phyloP scores from a whole-genome alignment of 2,113 vertebrate species.

The Ifrita kowaldi region DNA sequence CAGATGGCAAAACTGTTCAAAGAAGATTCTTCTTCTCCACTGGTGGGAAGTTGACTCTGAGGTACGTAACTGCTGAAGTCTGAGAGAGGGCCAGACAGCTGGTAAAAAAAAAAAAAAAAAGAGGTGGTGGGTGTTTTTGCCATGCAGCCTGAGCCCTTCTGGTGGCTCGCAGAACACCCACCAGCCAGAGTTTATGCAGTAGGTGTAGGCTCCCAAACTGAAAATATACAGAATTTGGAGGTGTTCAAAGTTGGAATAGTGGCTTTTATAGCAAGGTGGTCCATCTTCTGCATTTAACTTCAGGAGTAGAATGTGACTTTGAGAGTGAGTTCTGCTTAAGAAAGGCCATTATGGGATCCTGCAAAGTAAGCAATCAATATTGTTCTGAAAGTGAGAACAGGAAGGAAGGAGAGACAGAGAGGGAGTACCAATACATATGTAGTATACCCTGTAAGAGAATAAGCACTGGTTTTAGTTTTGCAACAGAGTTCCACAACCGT shows the following conservation, averaged over 20 bases:
- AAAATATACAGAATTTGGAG: background rate
- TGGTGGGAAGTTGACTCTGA: conserved; percentile 15
- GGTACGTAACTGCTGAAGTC: background rate
- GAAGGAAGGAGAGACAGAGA: background rate
- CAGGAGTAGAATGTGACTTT: background rate
- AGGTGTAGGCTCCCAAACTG: background rate
- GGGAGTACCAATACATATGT: background rate
- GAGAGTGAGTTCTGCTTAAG: background rate
- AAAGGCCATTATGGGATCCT: background rate
- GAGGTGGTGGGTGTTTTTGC: background rate
- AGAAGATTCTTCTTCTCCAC: background rate
- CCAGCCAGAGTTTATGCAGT: background rate
- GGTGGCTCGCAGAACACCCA: no score
- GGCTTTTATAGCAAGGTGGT: background rate
- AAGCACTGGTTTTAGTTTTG: background rate
- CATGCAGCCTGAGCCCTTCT: background rate
- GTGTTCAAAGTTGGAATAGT: background rate
- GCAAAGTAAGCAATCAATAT: background rate
- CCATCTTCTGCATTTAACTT: background rate
- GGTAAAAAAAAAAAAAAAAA: background rate
- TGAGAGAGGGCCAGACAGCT: background rate
- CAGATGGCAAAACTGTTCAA: background rate
- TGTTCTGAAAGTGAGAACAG: background rate
- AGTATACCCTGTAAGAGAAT: background rate
- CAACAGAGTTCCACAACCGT: background rate